Base-by-base conservation (phyloP, 1,140 invertebrate species). In the Drosophila ohnishii region DNA sequence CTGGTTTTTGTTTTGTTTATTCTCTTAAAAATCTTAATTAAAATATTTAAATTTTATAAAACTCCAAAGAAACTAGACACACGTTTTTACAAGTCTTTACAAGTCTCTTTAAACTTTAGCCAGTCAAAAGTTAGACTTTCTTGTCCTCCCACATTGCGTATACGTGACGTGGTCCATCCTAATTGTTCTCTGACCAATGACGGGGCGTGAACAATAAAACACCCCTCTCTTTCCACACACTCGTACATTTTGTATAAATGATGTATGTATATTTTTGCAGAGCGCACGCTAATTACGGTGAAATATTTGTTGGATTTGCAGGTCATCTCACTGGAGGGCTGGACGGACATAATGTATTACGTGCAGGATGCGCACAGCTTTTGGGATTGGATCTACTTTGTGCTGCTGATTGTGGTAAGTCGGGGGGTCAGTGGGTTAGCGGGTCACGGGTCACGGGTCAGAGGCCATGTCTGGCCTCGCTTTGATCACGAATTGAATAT, bases 341-440 rank as follows among this genome's bases (percentile, higher is more conserved):
- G 99, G 99, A 99, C 98, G 14, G 99, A 99, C 90, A 99, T 99
- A 76, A 99, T 99, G 99, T 98, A 98, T 91, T 91, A 91, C 85
- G 91, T 92, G 78, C 99, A 99, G 94, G 99, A 99, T 92, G 98
- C 98, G 60, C 99, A 99, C 93, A 99, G 98, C 50, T 99, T 99
- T 92, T 99, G 99, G 99, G 98, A 99, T 92, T 99, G 98, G 98
- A 98, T 99, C 75, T 99, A 99, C 93, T 99, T 99, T 93, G 98
- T 99, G 45, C 94, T 99, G 65, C 94, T 99, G 51, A 99, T 99
- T 95, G 99, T 99, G 92, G 98, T 99, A 94, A 95, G 96, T 94
- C 0, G 11, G 1, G 61, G 28, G 8, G 8, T 35, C 57, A 65
- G 32, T 45, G 62, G 62, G 62, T 45, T 61, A 65, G 40, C 30